These are phyloP conservation scores for Mus caroli DNA, from an alignment of 2,797 vertebrate genomes.

Conservation along the genomic window DNA sequence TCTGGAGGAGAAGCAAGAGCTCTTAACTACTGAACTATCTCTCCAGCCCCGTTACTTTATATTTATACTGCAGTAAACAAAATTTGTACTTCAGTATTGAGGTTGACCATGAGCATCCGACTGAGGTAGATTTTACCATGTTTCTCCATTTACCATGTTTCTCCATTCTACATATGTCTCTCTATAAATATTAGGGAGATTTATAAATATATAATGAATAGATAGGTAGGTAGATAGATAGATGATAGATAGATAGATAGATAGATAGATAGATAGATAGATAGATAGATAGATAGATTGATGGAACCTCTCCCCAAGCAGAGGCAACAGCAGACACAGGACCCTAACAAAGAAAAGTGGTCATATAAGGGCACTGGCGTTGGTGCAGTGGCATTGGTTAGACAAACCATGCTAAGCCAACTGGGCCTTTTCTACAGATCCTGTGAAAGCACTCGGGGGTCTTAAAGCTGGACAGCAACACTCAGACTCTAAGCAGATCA, in stretches of 20 bases:
- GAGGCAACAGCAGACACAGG: background rate
- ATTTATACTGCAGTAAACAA: background rate
- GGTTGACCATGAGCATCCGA: background rate
- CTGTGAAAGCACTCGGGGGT: background rate
- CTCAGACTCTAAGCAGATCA: background rate
- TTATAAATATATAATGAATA: background rate
- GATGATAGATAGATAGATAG: too few species aligned
- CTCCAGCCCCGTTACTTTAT: background rate
- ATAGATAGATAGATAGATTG: too few species aligned
- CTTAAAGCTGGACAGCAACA: background rate
- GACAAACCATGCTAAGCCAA: background rate
- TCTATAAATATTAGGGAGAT: background rate
- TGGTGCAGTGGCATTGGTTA: background rate
- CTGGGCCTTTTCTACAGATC: background rate
- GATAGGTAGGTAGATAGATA: too few species aligned
- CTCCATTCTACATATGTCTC: background rate
- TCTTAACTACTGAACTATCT: background rate
- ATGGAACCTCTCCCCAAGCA: background rate
- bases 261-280: too few species aligned
- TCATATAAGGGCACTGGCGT: background rate
- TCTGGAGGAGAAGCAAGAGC: background rate
- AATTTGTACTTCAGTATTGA: background rate
- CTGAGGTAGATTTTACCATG: background rate
- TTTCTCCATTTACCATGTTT: background rate
- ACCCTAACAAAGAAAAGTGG: background rate